Evolutionary conservation across 23 tunicate species (phyloP).

Genomic region (Diplosoma virens): DNA sequence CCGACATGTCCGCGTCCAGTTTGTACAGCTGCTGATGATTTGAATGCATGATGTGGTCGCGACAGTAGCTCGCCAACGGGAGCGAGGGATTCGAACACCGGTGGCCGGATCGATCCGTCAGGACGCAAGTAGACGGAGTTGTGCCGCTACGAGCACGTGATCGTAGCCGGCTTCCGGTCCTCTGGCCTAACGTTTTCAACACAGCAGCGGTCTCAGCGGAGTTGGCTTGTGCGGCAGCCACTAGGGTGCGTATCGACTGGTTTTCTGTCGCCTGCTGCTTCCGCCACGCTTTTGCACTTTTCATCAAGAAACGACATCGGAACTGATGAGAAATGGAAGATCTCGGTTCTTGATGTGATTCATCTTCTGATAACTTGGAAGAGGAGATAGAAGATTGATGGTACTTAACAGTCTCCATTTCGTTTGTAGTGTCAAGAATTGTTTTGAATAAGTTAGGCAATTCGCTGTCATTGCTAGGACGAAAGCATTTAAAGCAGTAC

Average conservation of each 20-base stretch:
- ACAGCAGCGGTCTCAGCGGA: conserved; percentile 14
- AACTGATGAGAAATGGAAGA: too few species aligned
- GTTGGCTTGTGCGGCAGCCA: conserved; percentile 13
- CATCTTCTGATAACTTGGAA: too few species aligned
- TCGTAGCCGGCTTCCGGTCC: neutral
- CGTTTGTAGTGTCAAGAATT: too few species aligned
- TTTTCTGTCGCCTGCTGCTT: conserved; percentile 20
- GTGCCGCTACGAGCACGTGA: neutral
- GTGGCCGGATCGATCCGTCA: conserved; percentile 31
- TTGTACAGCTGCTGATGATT: conserved; percentile 60
- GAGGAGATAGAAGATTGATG: too few species aligned
- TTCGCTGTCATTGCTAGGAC: neutral
- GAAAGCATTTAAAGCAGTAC: neutral
- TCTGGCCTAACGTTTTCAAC: conserved; percentile 9
- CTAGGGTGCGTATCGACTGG: conserved; percentile 3
- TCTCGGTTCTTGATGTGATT: too few species aligned
- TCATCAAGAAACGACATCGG: neutral
- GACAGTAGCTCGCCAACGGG: conserved; percentile 59
- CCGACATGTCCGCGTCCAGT: conserved; percentile 42
- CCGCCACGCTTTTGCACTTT: conserved; percentile 25
- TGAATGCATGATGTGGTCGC: conserved; percentile 81
- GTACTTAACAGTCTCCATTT: too few species aligned
- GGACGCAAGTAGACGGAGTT: conserved; percentile 3
- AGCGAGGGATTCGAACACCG: conserved; percentile 32
- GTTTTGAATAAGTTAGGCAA: neutral